These are phyloP conservation scores for Megalopta genalis DNA, from an alignment of 1,140 invertebrate genomes.

Conservation along the genomic window DNA sequence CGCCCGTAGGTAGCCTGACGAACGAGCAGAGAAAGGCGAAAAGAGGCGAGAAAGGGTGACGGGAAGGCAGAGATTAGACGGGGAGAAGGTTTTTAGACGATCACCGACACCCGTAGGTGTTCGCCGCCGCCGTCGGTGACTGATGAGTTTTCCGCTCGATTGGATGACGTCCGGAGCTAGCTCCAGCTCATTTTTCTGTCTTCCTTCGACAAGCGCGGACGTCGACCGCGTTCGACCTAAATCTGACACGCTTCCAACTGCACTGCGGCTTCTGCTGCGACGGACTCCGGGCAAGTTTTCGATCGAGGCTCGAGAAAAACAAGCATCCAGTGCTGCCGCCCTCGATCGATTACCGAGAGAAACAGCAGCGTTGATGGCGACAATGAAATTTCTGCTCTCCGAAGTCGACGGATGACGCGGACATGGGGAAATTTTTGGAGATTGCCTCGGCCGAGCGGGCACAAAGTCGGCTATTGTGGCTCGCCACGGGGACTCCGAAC, in stretches of 20 bases:
- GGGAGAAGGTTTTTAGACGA: constrained; percentile 53
- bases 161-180: constrained; percentile 50
- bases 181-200: constrained; percentile 49
- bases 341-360: background rate
- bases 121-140: constrained; percentile 48
- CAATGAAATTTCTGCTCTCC: too few relatives aligned
- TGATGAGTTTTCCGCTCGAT: constrained; percentile 70
- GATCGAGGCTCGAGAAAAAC: background rate
- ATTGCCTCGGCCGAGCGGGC: too few relatives aligned
- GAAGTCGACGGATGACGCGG: too few relatives aligned
- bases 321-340: background rate
- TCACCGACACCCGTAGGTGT: constrained; percentile 45
- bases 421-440: too few relatives aligned
- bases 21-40: constrained; percentile 9
- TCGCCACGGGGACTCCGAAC: background rate
- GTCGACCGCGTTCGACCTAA: constrained; percentile 52
- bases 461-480: constrained; percentile 20
- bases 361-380: too few relatives aligned
- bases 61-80: constrained; percentile 50
- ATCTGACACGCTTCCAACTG: constrained; percentile 36
- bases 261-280: constrained; percentile 26
- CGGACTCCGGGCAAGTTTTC: background rate
- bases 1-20: background rate
- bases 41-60: background rate
- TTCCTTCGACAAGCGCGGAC: constrained; percentile 23